phyloP scores from a whole-genome alignment of 2,888 invertebrate genomes.

The Hyposoter didymator region DNA sequence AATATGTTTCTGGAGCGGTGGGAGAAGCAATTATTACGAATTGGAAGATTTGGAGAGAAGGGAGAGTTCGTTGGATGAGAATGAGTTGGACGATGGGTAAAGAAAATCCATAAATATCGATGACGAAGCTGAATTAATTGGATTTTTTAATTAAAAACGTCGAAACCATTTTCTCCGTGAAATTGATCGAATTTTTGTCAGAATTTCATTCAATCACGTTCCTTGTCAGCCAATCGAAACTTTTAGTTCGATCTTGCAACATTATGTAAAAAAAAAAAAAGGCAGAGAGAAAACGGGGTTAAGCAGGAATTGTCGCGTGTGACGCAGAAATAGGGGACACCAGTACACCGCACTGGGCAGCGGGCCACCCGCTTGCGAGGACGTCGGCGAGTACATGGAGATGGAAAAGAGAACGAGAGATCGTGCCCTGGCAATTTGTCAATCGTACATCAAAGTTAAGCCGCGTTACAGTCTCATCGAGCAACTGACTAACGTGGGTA shows the following conservation, averaged over 20 bases:
- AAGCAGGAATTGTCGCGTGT: constrained; percentile 64
- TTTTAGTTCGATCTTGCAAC: constrained; percentile 56
- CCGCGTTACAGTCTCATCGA: constrained; percentile 91
- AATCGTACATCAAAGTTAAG: constrained; percentile 87
- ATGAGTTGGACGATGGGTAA: constrained; percentile 65
- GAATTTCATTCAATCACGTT: not conserved
- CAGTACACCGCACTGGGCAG: constrained; percentile 89
- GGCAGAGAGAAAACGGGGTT: constrained; percentile 57
- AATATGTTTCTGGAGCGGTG: constrained; percentile 76
- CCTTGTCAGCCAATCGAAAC: not conserved
- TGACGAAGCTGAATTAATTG: not conserved
- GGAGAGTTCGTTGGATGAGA: constrained; percentile 21
- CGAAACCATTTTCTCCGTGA: not conserved
- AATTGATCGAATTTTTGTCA: not conserved
- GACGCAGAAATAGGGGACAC: constrained; percentile 84
- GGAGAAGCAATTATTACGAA: constrained; percentile 64
- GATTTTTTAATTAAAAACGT: not conserved
- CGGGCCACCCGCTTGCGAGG: constrained; percentile 85
- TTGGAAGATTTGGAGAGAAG: constrained; percentile 43
- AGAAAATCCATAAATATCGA: not conserved
- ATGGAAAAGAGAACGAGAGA: constrained; percentile 88
- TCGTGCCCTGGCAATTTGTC: constrained; percentile 88
- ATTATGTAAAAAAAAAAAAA: constrained; percentile 51
- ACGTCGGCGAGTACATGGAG: constrained; percentile 87
- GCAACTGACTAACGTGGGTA: constrained; percentile 92